Evolutionary conservation across 53 echinoderm and acorn worm genomes (phyloP).

Genomic region (Antedon mediterranea): DNA sequence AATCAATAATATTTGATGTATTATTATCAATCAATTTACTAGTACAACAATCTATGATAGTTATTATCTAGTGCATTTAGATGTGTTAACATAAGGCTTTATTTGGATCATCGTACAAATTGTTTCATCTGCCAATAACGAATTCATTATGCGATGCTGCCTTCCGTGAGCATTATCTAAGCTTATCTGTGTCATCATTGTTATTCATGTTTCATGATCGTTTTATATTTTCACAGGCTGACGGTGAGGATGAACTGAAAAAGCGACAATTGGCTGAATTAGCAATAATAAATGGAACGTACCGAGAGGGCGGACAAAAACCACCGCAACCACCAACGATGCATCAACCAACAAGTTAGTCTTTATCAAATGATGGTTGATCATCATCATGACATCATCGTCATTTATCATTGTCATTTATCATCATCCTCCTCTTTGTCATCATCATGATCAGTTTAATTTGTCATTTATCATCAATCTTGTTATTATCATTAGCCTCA

Average conservation of each 20-base stretch:
- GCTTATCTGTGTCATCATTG: neutral
- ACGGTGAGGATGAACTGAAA: slow-evolving; percentile 97
- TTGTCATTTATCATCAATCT: too few species aligned
- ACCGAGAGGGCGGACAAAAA: slow-evolving; percentile 36
- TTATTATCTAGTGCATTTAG: too few species aligned
- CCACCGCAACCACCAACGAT: neutral
- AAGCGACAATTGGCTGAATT: slow-evolving; percentile 90
- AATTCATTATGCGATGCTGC: neutral
- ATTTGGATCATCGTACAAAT: neutral
- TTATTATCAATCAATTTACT: too few species aligned
- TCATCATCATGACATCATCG: too few species aligned
- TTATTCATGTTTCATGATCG: neutral
- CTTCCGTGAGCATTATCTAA: neutral
- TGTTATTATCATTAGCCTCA: too few species aligned
- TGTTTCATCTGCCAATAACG: neutral
- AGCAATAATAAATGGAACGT: slow-evolving; percentile 89
- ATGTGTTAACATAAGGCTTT: neutral
- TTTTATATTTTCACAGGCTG: slow-evolving; percentile 45
- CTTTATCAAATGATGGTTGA: too few species aligned
- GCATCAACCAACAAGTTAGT: neutral
- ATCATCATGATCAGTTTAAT: neutral
- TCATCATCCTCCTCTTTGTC: too few species aligned
- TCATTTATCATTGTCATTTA: too few species aligned
- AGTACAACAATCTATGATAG: too few species aligned
- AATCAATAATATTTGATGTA: too few species aligned